Conservation (phyloP, 1,140 invertebrate species). For the Drosophila biarmipes region DNA sequence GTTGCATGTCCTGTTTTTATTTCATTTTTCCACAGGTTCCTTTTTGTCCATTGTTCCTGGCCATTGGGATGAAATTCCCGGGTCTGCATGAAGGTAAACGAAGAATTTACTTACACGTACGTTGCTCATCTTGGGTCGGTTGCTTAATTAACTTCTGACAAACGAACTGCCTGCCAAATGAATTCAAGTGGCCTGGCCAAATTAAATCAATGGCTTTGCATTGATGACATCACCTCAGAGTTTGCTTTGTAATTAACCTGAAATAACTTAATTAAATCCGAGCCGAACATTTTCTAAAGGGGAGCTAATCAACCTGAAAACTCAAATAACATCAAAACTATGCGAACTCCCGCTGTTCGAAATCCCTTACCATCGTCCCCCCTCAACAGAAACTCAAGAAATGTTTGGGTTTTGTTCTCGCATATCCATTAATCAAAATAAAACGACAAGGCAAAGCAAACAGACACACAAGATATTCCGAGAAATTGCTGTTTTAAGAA, state of each 20-base stretch:
- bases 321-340: slow-evolving; percentile 27
- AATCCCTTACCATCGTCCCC: too few relatives aligned
- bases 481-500: slow-evolving; percentile 30
- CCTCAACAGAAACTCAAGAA: slow-evolving; percentile 2
- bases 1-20: slow-evolving; percentile 20
- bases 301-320: slow-evolving; percentile 30
- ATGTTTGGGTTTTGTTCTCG: slow-evolving; percentile 14
- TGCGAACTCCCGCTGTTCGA: slow-evolving; percentile 23
- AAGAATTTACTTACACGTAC: slow-evolving; percentile 12
- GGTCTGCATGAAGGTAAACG: slow-evolving; percentile 3
- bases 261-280: slow-evolving; percentile 43
- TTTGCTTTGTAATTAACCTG: slow-evolving; percentile 30
- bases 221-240: slow-evolving; percentile 21
- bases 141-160: slow-evolving; percentile 36
- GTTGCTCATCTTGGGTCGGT: slow-evolving; percentile 4
- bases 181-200: neutral
- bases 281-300: slow-evolving; percentile 4
- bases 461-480: slow-evolving; percentile 36
- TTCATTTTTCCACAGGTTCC: neutral
- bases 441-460: slow-evolving; percentile 19
- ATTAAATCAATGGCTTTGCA: slow-evolving; percentile 28
- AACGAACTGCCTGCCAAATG: slow-evolving; percentile 10
- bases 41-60: slow-evolving; percentile 20
- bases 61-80: slow-evolving; percentile 15
- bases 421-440: slow-evolving; percentile 49